These are phyloP conservation scores for Dione juno DNA, from an alignment of 2,888 invertebrate species.

Conservation along the genomic window DNA sequence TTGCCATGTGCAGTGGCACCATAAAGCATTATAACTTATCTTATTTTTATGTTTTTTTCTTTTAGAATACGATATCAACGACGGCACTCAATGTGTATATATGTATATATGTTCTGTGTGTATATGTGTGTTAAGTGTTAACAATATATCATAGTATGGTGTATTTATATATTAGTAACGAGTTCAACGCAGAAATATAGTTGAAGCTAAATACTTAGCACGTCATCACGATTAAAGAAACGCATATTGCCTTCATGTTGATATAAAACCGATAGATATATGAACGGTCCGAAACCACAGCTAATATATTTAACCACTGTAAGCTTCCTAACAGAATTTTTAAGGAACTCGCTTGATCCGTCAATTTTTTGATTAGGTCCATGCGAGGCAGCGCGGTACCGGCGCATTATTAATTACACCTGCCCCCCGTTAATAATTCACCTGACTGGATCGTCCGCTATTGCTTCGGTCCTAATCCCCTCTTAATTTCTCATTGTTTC, in stretches of 20 bases:
- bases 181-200: no score
- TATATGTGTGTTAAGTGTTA: not conserved
- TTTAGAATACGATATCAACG: no score
- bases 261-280: constrained; percentile 28
- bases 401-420: constrained; percentile 79
- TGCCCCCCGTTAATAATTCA: constrained; percentile 78
- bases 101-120: not conserved
- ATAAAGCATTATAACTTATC: constrained; percentile 15
- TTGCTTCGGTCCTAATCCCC: constrained; percentile 70
- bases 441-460: constrained; percentile 70
- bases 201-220: not conserved
- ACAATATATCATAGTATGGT: no score
- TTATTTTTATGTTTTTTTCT: constrained; percentile 4
- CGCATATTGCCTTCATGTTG: not conserved
- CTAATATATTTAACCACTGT: constrained; percentile 35
- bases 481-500: constrained; percentile 67
- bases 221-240: not conserved
- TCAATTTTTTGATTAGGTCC: constrained; percentile 79
- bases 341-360: constrained; percentile 62
- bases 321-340: constrained; percentile 43
- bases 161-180: no score
- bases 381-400: constrained; percentile 55
- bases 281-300: constrained; percentile 28
- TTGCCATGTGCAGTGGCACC: constrained; percentile 25
- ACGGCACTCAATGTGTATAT: no score